Conservation (phyloP, 2,888 invertebrate species). For the Parnassius glacialis region DNA sequence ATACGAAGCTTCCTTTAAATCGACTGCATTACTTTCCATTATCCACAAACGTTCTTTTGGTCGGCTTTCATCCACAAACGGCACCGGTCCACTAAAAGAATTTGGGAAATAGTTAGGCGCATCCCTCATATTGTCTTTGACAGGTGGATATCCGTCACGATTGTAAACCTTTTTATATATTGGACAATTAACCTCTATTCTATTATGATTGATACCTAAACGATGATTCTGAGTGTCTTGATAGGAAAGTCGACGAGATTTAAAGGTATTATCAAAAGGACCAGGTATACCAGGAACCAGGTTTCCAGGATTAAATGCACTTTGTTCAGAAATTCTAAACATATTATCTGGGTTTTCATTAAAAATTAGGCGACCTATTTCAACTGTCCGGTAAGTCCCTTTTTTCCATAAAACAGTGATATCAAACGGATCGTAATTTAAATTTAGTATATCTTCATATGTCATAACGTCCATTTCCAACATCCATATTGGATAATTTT, state of each 20-base stretch:
- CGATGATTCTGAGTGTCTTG: conserved; percentile 57
- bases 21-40: conserved; percentile 44
- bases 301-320: conserved; percentile 54
- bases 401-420: conserved; percentile 57
- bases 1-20: conserved; percentile 82
- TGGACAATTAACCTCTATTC: conserved; percentile 54
- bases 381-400: conserved; percentile 51
- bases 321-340: conserved; percentile 49
- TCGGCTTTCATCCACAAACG: conserved; percentile 70
- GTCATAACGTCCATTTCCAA: conserved; percentile 58
- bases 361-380: conserved; percentile 51
- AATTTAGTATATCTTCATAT: conserved; percentile 41
- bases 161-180: conserved; percentile 48
- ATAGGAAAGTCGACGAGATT: conserved; percentile 49
- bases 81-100: conserved; percentile 92
- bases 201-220: conserved; percentile 54
- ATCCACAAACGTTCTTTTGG: conserved; percentile 42
- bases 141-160: conserved; percentile 82
- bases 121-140: conserved; percentile 88
- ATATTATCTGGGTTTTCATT: conserved; percentile 52
- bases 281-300: conserved; percentile 65
- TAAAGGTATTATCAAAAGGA: conserved; percentile 52
- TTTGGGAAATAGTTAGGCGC: conserved; percentile 97
- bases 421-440: conserved; percentile 62
- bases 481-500: conserved; percentile 67